Conservation (phyloP, 2,888 invertebrate genomes). For the Eulithis testata region DNA sequence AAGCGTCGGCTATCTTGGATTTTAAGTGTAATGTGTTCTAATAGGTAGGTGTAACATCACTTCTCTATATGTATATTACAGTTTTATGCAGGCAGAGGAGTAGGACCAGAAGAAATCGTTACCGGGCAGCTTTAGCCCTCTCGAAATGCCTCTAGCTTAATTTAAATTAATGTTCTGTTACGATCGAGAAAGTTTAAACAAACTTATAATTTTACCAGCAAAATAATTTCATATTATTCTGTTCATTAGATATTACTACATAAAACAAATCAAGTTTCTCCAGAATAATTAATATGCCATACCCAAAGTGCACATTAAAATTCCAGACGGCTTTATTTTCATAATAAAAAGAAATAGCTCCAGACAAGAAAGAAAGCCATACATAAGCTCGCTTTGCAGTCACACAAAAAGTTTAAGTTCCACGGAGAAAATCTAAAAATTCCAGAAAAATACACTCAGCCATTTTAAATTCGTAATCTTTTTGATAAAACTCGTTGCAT, state of each 20-base stretch:
- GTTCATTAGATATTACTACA: too few relatives aligned
- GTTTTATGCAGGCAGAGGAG: too few relatives aligned
- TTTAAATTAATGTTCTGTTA: too few relatives aligned
- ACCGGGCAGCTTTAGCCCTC: too few relatives aligned
- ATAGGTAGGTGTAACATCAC: too few relatives aligned
- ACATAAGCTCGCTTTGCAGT: neutral
- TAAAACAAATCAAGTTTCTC: neutral
- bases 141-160: too few relatives aligned
- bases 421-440: neutral
- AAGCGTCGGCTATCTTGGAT: constrained; percentile 12
- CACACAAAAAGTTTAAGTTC: neutral
- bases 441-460: constrained; percentile 1
- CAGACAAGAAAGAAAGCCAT: constrained; percentile 7
- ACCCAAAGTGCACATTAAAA: constrained; percentile 8
- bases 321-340: constrained; percentile 8
- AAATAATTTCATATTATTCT: neutral
- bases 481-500: constrained; percentile 3
- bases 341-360: neutral
- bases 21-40: neutral
- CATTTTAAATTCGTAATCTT: constrained; percentile 9
- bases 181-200: too few relatives aligned
- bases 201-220: neutral
- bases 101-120: too few relatives aligned
- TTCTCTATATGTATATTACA: too few relatives aligned
- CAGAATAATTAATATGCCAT: constrained; percentile 3